phyloP scores from a whole-genome alignment of 2,113 vertebrate species.

The Tyrannus savana region DNA sequence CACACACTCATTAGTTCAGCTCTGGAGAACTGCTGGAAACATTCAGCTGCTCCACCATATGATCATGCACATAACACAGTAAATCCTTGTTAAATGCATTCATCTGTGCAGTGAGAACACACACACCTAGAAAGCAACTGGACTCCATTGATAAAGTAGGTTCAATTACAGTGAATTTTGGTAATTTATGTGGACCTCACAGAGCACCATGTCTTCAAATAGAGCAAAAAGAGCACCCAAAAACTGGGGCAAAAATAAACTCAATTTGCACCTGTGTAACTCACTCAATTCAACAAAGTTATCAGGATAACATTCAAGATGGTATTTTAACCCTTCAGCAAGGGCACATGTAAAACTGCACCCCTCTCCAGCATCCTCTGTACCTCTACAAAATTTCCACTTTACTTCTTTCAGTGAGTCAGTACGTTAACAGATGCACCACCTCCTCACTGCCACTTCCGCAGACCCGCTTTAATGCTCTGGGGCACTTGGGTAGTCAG shows the following conservation, averaged over 20 bases:
- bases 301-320: not conserved
- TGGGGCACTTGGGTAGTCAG: not conserved
- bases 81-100: not conserved
- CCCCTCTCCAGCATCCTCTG: not conserved
- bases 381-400: not conserved
- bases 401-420: not conserved
- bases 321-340: not conserved
- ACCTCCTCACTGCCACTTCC: not conserved
- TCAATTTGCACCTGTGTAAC: not conserved
- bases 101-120: not conserved
- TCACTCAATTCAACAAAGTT: not conserved
- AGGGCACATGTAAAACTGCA: not conserved
- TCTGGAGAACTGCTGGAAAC: not conserved
- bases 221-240: not conserved
- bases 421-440: not conserved
- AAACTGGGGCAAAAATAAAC: not conserved
- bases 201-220: not conserved
- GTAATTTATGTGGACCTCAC: not conserved
- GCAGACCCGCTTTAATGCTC: fast-evolving
- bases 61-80: not conserved
- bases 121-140: not conserved
- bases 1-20: not conserved
- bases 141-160: not conserved
- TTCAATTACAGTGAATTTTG: not conserved
- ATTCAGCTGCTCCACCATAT: not conserved